Evolutionary conservation across 2,888 invertebrate species (phyloP), one percentile per base, ranked within the genome.

Genomic region (Mellilla xanthometata): DNA sequence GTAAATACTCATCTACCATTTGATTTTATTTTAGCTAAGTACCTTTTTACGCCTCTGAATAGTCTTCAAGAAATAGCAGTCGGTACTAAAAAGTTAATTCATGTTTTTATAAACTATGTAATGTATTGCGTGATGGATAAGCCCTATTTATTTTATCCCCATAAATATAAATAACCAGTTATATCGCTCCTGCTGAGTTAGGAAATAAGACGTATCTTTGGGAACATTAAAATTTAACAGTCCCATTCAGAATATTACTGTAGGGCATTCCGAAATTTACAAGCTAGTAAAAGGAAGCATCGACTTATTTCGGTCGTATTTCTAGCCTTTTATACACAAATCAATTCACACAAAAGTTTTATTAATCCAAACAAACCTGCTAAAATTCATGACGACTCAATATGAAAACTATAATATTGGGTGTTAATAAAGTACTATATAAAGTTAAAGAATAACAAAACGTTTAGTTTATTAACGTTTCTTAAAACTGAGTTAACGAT

Each of bases 161-260:
- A 34, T 39, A 31, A 40, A 46, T 12, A 34, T 39, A 31, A 40
- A 46, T 12, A 46, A 26, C 2, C 23, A 19, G 36, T 43, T 43
- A 44, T 39, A 32, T 11, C 23, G 31, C 45, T 46, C 10, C 26
- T 30, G n/a, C n/a, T n/a, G 26, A 38, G 27, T 36, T 43, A 30
- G 26, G 26, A 39, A 39, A 39, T 45, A 35, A 40, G 40, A 31
- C 38, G 38, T 38, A 48, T 42, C 41, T 48, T 48, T 38, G 24
- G 38, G 42, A 10, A 29, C 36, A 38, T 42, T 38, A 48, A 48
- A 38, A 38, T 36, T 48, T 42, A 12, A 48, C 38, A 48, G 26
- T 23, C 15, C 9, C 40, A 35, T 47, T 26, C 23, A 33, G 8
- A 48, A 41, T 39, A 48, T 42, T 42, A 42, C 31, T 33, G 41